Conservation (phyloP, 2,113 vertebrate species). For the Eubucco bourcierii region DNA sequence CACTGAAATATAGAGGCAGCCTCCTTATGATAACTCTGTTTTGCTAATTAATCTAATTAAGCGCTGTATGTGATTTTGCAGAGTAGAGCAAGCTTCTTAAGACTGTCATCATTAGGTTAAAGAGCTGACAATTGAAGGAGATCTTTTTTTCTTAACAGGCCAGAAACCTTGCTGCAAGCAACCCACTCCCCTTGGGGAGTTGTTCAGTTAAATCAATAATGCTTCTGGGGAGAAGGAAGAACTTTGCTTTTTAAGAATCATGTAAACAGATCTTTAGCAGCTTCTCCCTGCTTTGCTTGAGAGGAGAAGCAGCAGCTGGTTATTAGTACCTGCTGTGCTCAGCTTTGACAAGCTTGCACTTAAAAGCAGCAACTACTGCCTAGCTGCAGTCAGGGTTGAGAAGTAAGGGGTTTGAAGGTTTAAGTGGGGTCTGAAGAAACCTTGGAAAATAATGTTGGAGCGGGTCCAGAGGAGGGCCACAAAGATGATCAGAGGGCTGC, state of each 20-base stretch:
- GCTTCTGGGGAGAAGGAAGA: constrained; percentile 13
- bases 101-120: constrained; percentile 70
- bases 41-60: constrained; percentile 68
- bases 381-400: neutral
- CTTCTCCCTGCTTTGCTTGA: neutral
- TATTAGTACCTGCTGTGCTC: constrained; percentile 56
- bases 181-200: neutral
- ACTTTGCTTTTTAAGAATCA: constrained; percentile 29
- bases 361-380: neutral
- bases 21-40: constrained; percentile 55
- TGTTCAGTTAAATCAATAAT: constrained; percentile 60
- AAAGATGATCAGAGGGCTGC: too few species aligned
- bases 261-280: constrained; percentile 41
- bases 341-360: neutral
- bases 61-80: constrained; percentile 55
- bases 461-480: too few species aligned
- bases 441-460: neutral
- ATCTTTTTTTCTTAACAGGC: constrained; percentile 57
- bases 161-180: constrained; percentile 44
- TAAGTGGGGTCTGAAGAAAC: neutral
- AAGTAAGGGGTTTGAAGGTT: neutral
- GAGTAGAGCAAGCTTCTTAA: constrained; percentile 45
- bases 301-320: constrained; percentile 38
- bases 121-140: constrained; percentile 61
- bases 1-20: neutral